Evolutionary conservation across 2,888 invertebrate genomes (phyloP).

Genomic region (Melangyna quadrimaculata): DNA sequence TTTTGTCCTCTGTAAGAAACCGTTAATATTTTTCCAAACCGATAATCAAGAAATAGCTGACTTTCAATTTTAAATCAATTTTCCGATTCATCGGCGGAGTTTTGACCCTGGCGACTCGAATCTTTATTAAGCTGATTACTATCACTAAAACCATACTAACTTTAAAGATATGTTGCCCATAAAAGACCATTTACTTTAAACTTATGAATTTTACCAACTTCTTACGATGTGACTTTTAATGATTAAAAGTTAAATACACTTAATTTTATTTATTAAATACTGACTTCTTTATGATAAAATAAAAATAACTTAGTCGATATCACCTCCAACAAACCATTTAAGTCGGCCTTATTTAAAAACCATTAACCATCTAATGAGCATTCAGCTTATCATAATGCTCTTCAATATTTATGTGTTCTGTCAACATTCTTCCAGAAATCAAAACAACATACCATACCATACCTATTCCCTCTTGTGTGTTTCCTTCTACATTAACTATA

Average conservation of each 20-base stretch:
- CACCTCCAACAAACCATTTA: not conserved
- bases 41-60: no score
- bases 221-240: not conserved
- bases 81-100: no score
- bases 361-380: constrained; percentile 7
- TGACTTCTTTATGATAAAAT: not conserved
- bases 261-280: not conserved
- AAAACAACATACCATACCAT: constrained; percentile 10
- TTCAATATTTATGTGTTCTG: constrained; percentile 21
- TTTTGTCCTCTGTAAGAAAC: no score
- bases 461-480: not conserved
- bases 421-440: constrained; percentile 1
- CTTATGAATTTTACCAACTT: not conserved
- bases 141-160: not conserved
- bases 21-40: no score
- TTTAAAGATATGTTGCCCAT: not conserved
- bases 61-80: no score
- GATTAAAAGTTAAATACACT: not conserved
- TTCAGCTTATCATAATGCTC: constrained; percentile 22
- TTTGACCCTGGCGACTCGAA: not conserved
- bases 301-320: not conserved
- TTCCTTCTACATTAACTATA: not conserved
- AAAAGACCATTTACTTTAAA: not conserved
- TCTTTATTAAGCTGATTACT: not conserved
- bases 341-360: not conserved